Evolutionary conservation across 2,113 vertebrate species (phyloP), one percentile per base, ranked within the genome.

Genomic region (Thymallus thymallus): DNA sequence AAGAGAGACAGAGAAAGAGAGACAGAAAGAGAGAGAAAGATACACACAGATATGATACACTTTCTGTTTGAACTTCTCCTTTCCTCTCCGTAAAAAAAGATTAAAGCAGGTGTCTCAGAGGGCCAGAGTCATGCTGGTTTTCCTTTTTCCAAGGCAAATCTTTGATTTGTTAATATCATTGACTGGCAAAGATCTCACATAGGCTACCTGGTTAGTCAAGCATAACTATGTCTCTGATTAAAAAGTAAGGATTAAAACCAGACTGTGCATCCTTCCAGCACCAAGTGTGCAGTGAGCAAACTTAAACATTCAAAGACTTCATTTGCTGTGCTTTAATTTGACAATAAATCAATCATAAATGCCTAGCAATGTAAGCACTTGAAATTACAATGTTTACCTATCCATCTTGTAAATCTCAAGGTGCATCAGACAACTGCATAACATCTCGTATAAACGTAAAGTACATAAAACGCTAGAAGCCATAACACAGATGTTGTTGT

Each of bases 401-500:
- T 60, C 9, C 18, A 60, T 60, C 56, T 60, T 60, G 18, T 7
- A 60, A 3, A 23, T 22, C n/a, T 51, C 16, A 51, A 18, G 48
- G 48, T 51, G 48, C 48, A 3, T 51, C 48, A 51, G 48, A 51
- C 16, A 51, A 51, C 48, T 51, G 16, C 64, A 20, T 9, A 68
- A 46, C 66, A 46, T 10, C 22, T 20, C 35, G 46, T 46, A 45
- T 22, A 22, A n/a, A 46, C 66, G 20, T 22, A 45, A 35, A 67
- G 16, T 58, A 20, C 6, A 67, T 10, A 45, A 67, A 67, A 9
- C 20, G 20, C 16, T 35, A 0, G 16, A 85, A 80, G 76, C 82
- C 72, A 72, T 84, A 76, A 83, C 84, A 80, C 84, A 87, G 88
- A 85, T 86, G 87, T 82, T 87, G 87, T 87, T 87, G 79, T 85